These are phyloP conservation scores for Ranitomeya variabilis DNA, from an alignment of 2,113 vertebrate species.

Conservation along the genomic window DNA sequence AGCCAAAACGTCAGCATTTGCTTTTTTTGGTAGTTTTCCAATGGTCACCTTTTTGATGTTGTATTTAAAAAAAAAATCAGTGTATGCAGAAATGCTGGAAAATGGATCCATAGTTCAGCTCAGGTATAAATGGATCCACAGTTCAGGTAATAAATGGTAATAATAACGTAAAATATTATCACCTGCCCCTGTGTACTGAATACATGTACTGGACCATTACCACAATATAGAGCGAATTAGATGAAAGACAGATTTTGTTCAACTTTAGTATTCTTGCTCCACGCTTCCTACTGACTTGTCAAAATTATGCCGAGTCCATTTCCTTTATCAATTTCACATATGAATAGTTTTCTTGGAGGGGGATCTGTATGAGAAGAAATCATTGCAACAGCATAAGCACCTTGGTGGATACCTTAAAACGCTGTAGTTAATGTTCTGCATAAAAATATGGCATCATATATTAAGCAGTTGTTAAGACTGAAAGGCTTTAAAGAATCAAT, in stretches of 20 bases:
- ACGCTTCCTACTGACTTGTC: neutral
- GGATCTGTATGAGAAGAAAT: neutral
- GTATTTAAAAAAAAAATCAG: neutral
- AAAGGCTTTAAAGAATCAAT: constrained; percentile 47
- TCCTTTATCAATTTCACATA: constrained; percentile 9
- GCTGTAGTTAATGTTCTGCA: constrained; percentile 7
- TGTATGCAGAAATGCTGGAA: neutral
- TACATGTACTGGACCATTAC: neutral
- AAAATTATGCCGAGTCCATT: neutral
- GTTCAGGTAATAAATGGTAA: neutral
- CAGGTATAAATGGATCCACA: neutral
- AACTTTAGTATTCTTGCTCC: neutral
- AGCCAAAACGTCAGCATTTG: neutral
- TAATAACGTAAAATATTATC: too few species aligned
- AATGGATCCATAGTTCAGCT: neutral
- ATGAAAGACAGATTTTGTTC: too few species aligned
- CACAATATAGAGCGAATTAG: neutral
- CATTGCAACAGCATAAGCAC: neutral
- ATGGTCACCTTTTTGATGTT: too few species aligned
- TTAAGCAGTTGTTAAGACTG: constrained; percentile 24
- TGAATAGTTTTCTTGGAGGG: neutral
- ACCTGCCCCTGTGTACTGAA: neutral
- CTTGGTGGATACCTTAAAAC: neutral
- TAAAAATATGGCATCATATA: constrained; percentile 42
- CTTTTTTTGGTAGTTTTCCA: neutral